Base-by-base conservation (phyloP, 2,113 vertebrate species). In the Pseudopodoces humilis region DNA sequence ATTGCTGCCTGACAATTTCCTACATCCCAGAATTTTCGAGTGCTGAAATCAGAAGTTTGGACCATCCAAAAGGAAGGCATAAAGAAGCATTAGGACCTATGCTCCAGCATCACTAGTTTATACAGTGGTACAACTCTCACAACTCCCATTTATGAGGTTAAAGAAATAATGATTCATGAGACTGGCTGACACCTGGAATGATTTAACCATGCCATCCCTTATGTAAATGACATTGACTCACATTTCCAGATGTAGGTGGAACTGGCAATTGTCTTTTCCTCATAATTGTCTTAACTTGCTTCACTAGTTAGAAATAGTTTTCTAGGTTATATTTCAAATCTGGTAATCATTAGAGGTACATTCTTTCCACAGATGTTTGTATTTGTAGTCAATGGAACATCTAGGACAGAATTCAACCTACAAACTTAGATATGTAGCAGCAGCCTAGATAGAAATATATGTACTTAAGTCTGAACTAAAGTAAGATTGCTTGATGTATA, bases 261-360 rank as follows among this genome's bases (percentile, higher is more conserved):
- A 89, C 65, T 80, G 41, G 37, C 63, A 92, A 79, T 80, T 91
- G 70, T 86, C 71, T 94, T 96, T 95, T 91, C 95, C 69, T 95
- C 88, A 50, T 89, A 86, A 88, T 78, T 95, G 80, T 47, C 82
- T 92, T 91, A 91, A 91, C 90, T 93, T 93, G 96, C 88, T 95
- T 92, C 95, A 82, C 94, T 83, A 95, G 92, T 95, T 90, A 96
- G 77, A 81, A 88, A 92, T 95, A 91, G 56, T 94, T 95, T 93
- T 86, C 91, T 95, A 92, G 90, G 70, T 93, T 97, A 24, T 82
- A 62, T 87, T 95, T 95, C 84, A 71, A 90, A 88, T 86, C 86
- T 81, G 63, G 37, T 67, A 39, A 76, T 94, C 67, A 89, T 83
- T 88, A 90, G 43, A 80, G 70, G 56, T 39, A 84, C 85, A 85